Percentiles rank a stretch among this genome's conserved stretches.
These are phyloP conservation scores for Nematostella vectensis DNA, from an alignment of 92 coral and sea anemone species.

Conservation along the genomic window DNA sequence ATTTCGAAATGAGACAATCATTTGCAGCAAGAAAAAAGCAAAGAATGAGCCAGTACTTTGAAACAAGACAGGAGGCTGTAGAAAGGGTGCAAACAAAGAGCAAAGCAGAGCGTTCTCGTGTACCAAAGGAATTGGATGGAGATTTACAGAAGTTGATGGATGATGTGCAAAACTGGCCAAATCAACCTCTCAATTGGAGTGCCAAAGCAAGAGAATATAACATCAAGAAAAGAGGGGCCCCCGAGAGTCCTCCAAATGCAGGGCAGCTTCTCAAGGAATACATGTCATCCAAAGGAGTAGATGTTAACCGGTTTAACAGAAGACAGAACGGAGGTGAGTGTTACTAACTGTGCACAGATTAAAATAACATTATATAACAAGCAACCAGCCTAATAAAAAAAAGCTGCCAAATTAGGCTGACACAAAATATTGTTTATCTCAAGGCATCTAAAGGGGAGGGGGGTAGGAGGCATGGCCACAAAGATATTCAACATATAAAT, in stretches of 20 bases:
- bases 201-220: conserved; percentile 30
- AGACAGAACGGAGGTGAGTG: not conserved
- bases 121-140: conserved; percentile 1
- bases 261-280: conserved; percentile 16
- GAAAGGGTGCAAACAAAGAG: conserved; percentile 6
- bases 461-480: no score
- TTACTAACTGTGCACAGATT: no score
- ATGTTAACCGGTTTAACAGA: conserved; percentile 5
- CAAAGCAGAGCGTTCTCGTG: not conserved
- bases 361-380: no score
- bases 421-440: no score
- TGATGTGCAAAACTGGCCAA: conserved; percentile 10
- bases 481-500: no score
- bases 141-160: conserved; percentile 1
- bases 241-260: conserved; percentile 7
- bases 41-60: conserved; percentile 4
- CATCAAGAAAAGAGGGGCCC: not conserved
- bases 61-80: conserved; percentile 8
- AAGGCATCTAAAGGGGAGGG: no score
- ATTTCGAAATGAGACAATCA: conserved; percentile 12
- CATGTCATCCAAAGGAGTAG: conserved; percentile 12
- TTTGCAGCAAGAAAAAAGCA: conserved; percentile 4
- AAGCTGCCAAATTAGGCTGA: no score
- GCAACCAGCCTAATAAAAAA: no score
- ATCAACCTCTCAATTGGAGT: conserved; percentile 13